Evolutionary conservation across 2,888 invertebrate species (phyloP), one percentile per base, ranked within the genome.

Genomic region (Diarsia brunnea): DNA sequence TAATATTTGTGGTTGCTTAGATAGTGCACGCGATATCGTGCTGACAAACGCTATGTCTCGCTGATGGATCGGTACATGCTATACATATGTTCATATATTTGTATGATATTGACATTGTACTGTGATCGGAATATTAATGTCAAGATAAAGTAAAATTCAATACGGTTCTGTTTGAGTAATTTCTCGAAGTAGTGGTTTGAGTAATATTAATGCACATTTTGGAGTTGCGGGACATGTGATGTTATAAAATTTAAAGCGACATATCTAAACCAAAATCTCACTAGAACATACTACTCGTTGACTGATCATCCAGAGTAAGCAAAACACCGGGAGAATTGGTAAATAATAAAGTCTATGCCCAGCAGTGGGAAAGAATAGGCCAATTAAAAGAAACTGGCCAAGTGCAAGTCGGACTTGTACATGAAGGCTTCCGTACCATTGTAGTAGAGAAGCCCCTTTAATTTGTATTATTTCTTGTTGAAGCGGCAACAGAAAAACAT

Each of bases 21-120:
- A 80, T 73, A 64, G 64, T 75, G 69, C 86, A 87, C 83, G 85
- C 85, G 77, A 87, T 84, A 77, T 75, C n/a, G 65, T 38, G 61
- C 73, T 75, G 72, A 65, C 73, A 65, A 77, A 74, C 58, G 58
- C 47, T 73, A 60, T 74, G 61, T 76, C 61, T 55, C 66, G 31
- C 58, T 74, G 72, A 70, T 82, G 74, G 72, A 82, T 84, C 72
- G 74, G 38, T 60, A 47, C 38, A 45, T 38, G 47, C 27, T 27
- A 27, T 60, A 60, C 58, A 47, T 72, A 64, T n/a, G 27, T 43
- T 31, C 27, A 2, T 47, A 53, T 21, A 27, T 82, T 71, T 19
- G 11, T 55, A 51, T 53, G 49, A 24, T 81, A 69, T 71, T 75
- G 65, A 78, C 47, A 76, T 76, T 74, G 69, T 63, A 45, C 45